phyloP scores from a whole-genome alignment of 2,888 invertebrate species.

The Mamestra brassicae region DNA sequence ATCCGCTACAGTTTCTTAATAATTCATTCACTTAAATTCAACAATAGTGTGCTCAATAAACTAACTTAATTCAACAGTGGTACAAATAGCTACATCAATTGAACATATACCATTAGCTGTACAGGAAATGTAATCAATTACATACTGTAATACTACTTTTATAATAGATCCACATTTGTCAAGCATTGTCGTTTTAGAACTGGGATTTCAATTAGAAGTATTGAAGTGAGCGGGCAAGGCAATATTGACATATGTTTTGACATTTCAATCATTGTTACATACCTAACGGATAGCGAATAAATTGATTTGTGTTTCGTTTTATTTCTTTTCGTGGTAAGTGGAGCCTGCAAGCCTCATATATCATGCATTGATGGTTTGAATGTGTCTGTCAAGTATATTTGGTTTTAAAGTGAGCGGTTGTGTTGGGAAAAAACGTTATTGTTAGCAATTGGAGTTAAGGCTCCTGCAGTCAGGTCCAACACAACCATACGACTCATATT shows the following conservation, averaged over 20 bases:
- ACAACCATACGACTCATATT: not conserved
- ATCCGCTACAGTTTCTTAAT: slow-evolving; percentile 55
- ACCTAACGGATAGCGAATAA: slow-evolving; percentile 42
- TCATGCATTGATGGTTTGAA: slow-evolving; percentile 34
- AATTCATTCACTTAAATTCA: slow-evolving; percentile 19
- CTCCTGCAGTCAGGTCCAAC: not conserved
- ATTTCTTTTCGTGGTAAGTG: slow-evolving; percentile 44
- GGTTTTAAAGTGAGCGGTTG: not conserved
- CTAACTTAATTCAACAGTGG: slow-evolving; percentile 21
- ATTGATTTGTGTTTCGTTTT: slow-evolving; percentile 58
- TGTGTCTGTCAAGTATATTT: slow-evolving; percentile 2
- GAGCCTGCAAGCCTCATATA: slow-evolving; percentile 39
- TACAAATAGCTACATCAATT: slow-evolving; percentile 44
- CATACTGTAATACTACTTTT: slow-evolving; percentile 63
- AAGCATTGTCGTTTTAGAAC: slow-evolving; percentile 71
- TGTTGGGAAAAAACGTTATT: not conserved
- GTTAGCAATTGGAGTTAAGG: not conserved
- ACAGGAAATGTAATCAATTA: slow-evolving; percentile 82
- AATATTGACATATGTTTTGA: slow-evolving; percentile 65
- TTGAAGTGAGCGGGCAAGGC: slow-evolving; percentile 64
- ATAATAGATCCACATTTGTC: slow-evolving; percentile 70
- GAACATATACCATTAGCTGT: slow-evolving; percentile 68
- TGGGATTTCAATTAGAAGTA: slow-evolving; percentile 70
- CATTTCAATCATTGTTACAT: slow-evolving; percentile 62
- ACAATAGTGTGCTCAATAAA: slow-evolving; percentile 36